Conservation (phyloP, 2,797 vertebrate species). For the Phoebastria nigripes region DNA sequence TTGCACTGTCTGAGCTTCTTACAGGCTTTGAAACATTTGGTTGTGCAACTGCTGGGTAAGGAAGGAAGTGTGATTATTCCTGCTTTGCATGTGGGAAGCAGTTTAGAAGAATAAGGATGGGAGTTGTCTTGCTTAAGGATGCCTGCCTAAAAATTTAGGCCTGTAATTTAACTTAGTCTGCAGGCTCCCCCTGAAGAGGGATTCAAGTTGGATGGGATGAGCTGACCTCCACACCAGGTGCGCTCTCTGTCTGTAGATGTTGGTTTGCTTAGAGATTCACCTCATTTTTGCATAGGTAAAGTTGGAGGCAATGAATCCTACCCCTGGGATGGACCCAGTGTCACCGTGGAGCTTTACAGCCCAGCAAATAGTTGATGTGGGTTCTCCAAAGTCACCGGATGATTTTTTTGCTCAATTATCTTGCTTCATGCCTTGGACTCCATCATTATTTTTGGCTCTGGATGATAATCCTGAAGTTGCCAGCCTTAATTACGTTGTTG, state of each 20-base stretch:
- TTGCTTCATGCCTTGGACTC: background rate
- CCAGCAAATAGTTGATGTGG: background rate
- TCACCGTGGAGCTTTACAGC: accelerated
- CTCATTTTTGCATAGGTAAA: background rate
- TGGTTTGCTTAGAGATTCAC: background rate
- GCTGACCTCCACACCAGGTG: background rate
- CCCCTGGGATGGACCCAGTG: background rate
- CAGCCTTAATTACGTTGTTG: background rate
- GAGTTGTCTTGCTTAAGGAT: background rate
- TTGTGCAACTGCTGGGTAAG: background rate
- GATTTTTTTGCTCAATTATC: background rate
- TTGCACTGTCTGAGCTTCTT: background rate
- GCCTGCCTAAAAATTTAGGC: background rate
- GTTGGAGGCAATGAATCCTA: background rate
- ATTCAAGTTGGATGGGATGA: background rate
- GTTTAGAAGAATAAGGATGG: background rate
- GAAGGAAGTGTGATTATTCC: conserved; percentile 15
- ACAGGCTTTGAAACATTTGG: background rate
- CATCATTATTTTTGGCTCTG: accelerated
- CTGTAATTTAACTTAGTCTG: background rate
- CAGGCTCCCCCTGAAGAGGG: background rate
- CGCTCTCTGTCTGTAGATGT: background rate
- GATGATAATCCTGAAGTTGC: background rate
- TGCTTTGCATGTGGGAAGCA: background rate
- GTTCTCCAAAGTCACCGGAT: background rate